A percentile compares a stretch with the other conserved stretches of the same genome.
Conservation (phyloP, 2,113 vertebrate genomes). For the Pygoscelis adeliae region DNA sequence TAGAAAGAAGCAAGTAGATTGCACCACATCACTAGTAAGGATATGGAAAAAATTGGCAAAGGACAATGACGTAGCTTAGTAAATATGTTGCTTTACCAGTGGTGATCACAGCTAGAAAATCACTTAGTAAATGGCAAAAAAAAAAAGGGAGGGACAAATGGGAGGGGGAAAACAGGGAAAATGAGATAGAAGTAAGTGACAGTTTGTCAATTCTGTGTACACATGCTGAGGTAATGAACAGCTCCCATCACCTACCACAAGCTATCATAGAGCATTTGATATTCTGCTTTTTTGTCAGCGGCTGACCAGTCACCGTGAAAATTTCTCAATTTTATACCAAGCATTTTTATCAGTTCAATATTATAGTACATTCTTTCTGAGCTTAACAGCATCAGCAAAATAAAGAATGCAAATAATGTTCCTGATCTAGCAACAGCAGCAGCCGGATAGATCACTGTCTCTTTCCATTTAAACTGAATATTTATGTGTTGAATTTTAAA, state of each 20-base stretch:
- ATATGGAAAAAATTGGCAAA: background rate
- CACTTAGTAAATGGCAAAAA: background rate
- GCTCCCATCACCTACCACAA: background rate
- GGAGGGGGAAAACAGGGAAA: background rate
- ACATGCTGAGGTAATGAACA: background rate
- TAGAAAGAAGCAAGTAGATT: background rate
- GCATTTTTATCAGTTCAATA: conserved; percentile 22
- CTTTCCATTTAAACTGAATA: background rate
- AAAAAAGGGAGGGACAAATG: background rate
- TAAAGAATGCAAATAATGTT: conserved; percentile 67
- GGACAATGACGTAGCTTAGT: background rate
- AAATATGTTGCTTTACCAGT: background rate
- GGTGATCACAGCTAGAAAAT: background rate
- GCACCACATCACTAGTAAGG: background rate
- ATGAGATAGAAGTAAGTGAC: background rate
- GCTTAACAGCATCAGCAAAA: conserved; percentile 54
- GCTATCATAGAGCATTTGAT: background rate
- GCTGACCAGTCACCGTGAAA: background rate
- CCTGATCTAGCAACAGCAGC: conserved; percentile 15
- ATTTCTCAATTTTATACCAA: conserved; percentile 26
- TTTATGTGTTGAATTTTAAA: conserved; percentile 66
- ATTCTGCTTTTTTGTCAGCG: background rate
- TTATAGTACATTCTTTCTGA: background rate
- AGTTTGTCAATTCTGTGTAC: background rate
- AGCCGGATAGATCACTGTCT: background rate